Evolutionary conservation across 2,888 invertebrate species (phyloP), one percentile per base, ranked within the genome.

Genomic region (Orthosia gracilis): DNA sequence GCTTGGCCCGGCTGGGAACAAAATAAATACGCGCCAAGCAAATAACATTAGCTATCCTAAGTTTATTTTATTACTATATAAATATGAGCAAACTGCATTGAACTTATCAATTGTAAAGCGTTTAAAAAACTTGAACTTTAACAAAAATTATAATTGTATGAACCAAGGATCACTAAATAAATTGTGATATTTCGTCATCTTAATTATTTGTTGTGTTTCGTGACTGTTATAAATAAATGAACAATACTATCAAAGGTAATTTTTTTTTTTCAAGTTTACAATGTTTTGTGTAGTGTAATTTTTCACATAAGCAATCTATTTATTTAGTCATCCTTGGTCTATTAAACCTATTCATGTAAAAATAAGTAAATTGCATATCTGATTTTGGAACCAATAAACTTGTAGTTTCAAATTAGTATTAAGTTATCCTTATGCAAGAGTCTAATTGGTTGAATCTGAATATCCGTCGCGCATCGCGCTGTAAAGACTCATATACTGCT

Each of bases 1-100:
- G 91, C 89, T 89, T 87, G 94, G 91, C 85, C 92, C 93, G 87
- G 92, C 96, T 96, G 95, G 90, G 94, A 95, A 95, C 95, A 96
- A 92, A 94, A 92, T 90, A 89, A 92, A 95, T 90, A 88, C 93
- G 91, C 95, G 94, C 95, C 89, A 91, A 94, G 95, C 96, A 90
- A 92, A 90, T 91, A 89, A 89, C 89, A 90, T 91, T 91, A 91
- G 89, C 91, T 78, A 80, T 84, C 73, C 84, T 80, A 85, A 75
- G 54, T 73, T 73, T 78, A 75, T 62, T 26, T 59, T 47, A 76
- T 45, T 23, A 65, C 74, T 17, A 70, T 40, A 73, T 23, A 69
- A 76, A n/a, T 76, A 70, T 57, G 59, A 83, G 59, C 62, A 63
- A 59, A 63, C 59, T 78, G 47, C 80, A 78, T 47, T 40, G 15